Evolutionary conservation across 2,797 vertebrate species (phyloP), one percentile per base, ranked within the genome.

Genomic region (Allobates femoralis): DNA sequence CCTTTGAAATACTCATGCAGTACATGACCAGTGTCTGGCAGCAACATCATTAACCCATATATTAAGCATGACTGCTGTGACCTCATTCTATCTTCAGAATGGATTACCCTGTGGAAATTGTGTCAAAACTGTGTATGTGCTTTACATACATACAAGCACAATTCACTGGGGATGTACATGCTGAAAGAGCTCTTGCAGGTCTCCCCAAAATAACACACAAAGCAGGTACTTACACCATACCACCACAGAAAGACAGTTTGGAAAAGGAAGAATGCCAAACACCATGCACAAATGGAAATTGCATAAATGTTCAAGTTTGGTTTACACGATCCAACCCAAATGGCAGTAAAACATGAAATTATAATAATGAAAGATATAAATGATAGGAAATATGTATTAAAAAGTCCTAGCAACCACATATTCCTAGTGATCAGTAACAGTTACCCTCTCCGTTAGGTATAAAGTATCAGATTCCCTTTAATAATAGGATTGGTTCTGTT

Each of bases 61-160:
- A 74, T 82, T 74, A 82, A 62, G 79, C 62, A 67, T 86, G 79
- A 86, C 79, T 86, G 71, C 73, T 21, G 69, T 71, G 73, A 76
- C 85, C 79, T 86, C 79, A 86, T 86, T 82, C 79, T 82, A 76
- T 82, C 85, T 76, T 21, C 58, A 37, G 79, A 86, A 82, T 82
- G 55, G 60, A 86, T 86, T 86, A 82, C 71, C 23, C 58, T 55
- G 73, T 76, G 85, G 69, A 84, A 66, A 58, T 34, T 32, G 56
- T 84, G 83, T 76, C 62, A 78, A 28, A 34, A 41, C 32, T 14
- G 75, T 26, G 76, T 85, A 78, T 56, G 64, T 85, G 83, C 41
- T 74, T 74, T 74, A 74, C 66, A 85, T 85, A 78, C 67, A 85
- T 37, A 37, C 50, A 55, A 78, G 74, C 60, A 56, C 41, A 79